These are phyloP conservation scores for Calidris pygmaea DNA, from an alignment of 2,113 vertebrate species.

Conservation along the genomic window DNA sequence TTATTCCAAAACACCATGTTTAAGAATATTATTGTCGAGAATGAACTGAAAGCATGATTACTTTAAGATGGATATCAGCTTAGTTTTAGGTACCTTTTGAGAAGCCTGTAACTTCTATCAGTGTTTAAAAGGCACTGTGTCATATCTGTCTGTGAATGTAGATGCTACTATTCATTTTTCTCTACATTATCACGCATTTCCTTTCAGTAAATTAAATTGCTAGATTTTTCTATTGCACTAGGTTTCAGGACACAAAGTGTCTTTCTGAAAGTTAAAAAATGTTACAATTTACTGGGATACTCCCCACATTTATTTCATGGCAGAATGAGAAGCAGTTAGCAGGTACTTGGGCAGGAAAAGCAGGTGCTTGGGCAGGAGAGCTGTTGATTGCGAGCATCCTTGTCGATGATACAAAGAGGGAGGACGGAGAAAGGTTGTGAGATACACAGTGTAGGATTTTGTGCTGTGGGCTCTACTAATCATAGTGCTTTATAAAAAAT, in stretches of 20 bases:
- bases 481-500: neutral
- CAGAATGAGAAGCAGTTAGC: neutral
- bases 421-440: neutral
- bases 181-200: neutral
- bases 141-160: neutral
- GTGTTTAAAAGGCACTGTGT: conserved; percentile 39
- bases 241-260: neutral
- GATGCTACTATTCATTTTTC: neutral
- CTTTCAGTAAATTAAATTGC: neutral
- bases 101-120: neutral
- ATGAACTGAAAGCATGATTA: conserved; percentile 12
- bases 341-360: neutral
- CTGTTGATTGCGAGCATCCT: neutral
- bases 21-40: neutral
- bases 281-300: neutral
- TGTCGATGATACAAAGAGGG: neutral
- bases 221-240: neutral
- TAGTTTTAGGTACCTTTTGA: neutral
- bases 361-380: neutral
- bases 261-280: neutral
- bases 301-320: neutral
- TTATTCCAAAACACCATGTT: neutral
- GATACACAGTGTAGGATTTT: neutral
- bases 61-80: conserved; percentile 23
- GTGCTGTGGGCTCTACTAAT: neutral